These are phyloP conservation scores for Lasioglossum villosulum DNA, from an alignment of 2,888 invertebrate species.

Conservation along the genomic window DNA sequence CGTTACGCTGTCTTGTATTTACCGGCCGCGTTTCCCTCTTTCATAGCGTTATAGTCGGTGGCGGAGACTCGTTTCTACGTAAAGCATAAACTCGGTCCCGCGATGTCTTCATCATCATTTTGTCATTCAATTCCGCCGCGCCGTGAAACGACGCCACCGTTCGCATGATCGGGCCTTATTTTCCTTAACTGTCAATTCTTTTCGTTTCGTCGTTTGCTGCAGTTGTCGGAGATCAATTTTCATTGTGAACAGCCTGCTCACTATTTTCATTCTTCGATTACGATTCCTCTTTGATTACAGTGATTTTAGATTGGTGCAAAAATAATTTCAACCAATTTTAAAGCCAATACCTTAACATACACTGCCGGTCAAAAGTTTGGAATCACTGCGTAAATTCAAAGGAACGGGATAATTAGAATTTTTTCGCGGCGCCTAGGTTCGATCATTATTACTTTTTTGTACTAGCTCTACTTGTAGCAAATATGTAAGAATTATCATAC, in stretches of 20 bases:
- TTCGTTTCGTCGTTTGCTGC: conserved; percentile 12
- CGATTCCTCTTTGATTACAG: not conserved
- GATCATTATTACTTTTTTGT: too few relatives aligned
- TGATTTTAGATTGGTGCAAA: accelerated
- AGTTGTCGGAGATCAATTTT: not conserved
- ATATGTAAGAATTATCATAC: too few relatives aligned
- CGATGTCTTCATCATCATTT: conserved; percentile 20
- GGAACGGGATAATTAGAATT: too few relatives aligned
- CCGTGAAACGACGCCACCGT: conserved; percentile 7
- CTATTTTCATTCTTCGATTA: not conserved
- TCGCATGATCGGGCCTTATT: conserved; percentile 39
- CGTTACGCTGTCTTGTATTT: conserved; percentile 52
- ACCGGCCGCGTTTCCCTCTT: conserved; percentile 34
- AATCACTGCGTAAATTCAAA: too few relatives aligned
- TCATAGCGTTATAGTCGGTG: not conserved
- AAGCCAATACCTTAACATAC: not conserved
- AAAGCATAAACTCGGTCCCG: conserved; percentile 19
- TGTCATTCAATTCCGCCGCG: conserved; percentile 29
- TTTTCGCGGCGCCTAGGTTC: too few relatives aligned
- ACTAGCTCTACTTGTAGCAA: too few relatives aligned
- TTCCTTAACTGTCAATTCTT: conserved; percentile 33
- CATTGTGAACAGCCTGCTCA: not conserved
- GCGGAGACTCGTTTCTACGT: conserved; percentile 20
- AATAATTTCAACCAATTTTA: not conserved
- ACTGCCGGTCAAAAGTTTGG: too few relatives aligned